These are phyloP conservation scores for Pelodiscus sinensis DNA, from an alignment of 2,113 vertebrate species.

Conservation along the genomic window DNA sequence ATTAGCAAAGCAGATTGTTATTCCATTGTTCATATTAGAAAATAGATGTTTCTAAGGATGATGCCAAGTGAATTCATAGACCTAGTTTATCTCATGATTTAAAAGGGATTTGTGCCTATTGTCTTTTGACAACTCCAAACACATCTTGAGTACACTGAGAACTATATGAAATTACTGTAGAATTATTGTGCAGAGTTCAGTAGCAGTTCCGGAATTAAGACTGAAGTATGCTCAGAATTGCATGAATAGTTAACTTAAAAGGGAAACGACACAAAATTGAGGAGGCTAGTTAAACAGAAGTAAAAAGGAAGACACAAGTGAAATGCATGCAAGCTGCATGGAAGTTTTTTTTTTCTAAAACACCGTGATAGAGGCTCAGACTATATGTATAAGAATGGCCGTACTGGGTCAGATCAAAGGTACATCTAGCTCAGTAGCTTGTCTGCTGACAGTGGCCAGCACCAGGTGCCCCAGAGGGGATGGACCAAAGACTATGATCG, in stretches of 20 bases:
- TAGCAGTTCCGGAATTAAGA: neutral
- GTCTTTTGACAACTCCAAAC: neutral
- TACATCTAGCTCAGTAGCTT: too few species aligned
- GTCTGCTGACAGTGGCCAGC: too few species aligned
- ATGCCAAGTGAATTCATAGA: neutral
- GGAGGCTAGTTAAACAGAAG: neutral
- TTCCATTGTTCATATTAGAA: slow-evolving; percentile 14
- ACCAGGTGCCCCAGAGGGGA: too few species aligned
- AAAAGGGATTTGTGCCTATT: neutral
- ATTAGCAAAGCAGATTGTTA: neutral
- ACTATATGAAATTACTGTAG: neutral
- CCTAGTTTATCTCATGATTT: neutral
- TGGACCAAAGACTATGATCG: too few species aligned
- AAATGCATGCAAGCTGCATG: neutral
- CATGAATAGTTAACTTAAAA: neutral
- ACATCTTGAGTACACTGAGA: too few species aligned
- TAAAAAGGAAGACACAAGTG: neutral
- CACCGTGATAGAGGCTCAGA: neutral
- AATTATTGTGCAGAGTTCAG: neutral
- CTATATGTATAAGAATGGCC: neutral
- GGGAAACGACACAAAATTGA: neutral
- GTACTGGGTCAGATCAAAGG: too few species aligned
- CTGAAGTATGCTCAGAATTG: neutral
- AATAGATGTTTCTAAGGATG: neutral
- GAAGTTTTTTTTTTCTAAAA: neutral